Conservation (phyloP, 2,888 invertebrate species). For the Orthosia gothica region DNA sequence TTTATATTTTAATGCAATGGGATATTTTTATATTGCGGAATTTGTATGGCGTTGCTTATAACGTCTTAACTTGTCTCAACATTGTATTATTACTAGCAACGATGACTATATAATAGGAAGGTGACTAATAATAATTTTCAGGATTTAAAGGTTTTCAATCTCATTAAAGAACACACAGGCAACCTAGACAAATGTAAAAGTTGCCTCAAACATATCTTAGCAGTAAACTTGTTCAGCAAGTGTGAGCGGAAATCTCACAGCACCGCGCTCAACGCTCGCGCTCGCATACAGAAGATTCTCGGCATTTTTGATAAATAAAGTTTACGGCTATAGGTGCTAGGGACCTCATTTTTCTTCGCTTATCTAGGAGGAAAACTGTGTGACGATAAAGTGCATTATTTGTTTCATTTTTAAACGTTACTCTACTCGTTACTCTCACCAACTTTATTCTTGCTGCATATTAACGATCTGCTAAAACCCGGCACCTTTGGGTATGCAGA, state of each 20-base stretch:
- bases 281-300: slow-evolving; percentile 37
- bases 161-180: background rate
- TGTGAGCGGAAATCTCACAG: slow-evolving; percentile 22
- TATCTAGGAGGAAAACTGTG: slow-evolving; percentile 38
- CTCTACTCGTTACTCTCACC: too few species aligned
- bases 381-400: slow-evolving; percentile 8
- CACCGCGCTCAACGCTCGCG: slow-evolving; percentile 36
- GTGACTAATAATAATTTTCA: background rate
- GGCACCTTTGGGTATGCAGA: too few species aligned
- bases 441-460: too few species aligned
- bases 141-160: background rate
- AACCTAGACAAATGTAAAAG: slow-evolving; percentile 19
- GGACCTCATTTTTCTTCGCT: slow-evolving; percentile 39
- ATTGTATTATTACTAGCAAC: background rate
- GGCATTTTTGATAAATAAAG: slow-evolving; percentile 43
- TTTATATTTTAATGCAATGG: background rate
- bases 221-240: slow-evolving; percentile 53
- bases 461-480: too few species aligned
- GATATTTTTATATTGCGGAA: background rate
- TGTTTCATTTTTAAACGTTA: too few species aligned
- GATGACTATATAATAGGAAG: too few species aligned
- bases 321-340: slow-evolving; percentile 30
- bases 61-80: background rate
- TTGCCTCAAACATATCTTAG: slow-evolving; percentile 26
- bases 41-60: background rate